Percentiles rank a stretch among this genome's conserved stretches.
Evolutionary conservation across 2,888 invertebrate genomes (phyloP).

Genomic region (Myopa tessellatipennis): DNA sequence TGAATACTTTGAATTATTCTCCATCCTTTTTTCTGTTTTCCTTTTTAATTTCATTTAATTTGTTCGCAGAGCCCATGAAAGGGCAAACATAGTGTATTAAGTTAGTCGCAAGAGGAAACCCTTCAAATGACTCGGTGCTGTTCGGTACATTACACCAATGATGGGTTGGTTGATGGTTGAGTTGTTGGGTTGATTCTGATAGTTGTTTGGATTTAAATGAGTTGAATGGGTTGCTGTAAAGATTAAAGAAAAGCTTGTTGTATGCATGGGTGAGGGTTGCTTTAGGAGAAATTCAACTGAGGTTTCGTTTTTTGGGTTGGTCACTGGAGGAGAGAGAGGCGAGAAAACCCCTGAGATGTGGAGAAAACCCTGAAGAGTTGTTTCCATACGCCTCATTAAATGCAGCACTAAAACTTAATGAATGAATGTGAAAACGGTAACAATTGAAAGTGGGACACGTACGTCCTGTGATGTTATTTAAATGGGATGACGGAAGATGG

Average conservation of each 20-base stretch:
- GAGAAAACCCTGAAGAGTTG: background rate
- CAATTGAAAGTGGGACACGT: no score
- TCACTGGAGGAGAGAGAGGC: background rate
- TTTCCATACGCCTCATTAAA: no score
- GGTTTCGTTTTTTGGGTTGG: no score
- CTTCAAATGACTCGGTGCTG: conserved; percentile 11
- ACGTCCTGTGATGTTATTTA: no score
- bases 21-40: background rate
- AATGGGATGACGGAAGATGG: no score
- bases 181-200: background rate
- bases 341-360: background rate
- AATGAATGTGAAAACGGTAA: no score
- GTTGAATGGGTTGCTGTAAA: background rate
- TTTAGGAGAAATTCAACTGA: no score
- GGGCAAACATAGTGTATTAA: conserved; percentile 10
- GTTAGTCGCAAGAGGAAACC: background rate
- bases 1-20: background rate
- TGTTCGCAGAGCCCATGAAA: conserved; percentile 12
- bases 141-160: background rate
- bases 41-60: conserved; percentile 33
- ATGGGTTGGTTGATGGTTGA: no score
- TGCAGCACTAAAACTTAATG: no score
- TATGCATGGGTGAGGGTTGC: no score
- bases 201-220: background rate
- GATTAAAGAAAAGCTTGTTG: background rate